A percentile compares a stretch with the other conserved stretches of the same genome.
These are phyloP conservation scores for Chloroceryle aenea DNA, from an alignment of 2,113 vertebrate genomes.

Conservation along the genomic window DNA sequence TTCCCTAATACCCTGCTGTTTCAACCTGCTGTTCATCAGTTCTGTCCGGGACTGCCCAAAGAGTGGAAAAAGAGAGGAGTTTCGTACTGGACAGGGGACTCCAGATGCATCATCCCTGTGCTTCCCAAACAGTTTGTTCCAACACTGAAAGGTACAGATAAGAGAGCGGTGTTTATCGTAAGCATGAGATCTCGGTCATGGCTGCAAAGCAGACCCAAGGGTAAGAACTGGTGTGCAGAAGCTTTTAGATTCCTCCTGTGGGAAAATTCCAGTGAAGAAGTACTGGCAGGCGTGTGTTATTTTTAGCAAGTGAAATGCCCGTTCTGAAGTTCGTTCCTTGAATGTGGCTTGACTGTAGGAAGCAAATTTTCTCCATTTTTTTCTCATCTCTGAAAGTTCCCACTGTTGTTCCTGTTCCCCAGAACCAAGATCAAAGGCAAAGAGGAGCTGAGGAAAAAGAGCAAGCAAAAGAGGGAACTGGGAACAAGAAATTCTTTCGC, in stretches of 20 bases:
- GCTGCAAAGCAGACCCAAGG: background rate
- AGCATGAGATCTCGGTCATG: background rate
- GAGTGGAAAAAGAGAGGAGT: background rate
- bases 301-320: constrained; percentile 37
- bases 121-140: background rate
- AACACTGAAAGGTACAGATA: background rate
- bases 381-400: background rate
- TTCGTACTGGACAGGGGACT: background rate
- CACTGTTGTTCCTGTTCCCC: background rate
- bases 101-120: background rate
- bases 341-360: background rate
- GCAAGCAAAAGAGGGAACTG: background rate
- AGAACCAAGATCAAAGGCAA: background rate
- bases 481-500: background rate
- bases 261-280: background rate
- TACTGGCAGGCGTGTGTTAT: background rate
- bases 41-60: background rate
- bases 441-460: background rate
- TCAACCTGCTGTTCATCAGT: background rate
- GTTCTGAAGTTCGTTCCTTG: background rate
- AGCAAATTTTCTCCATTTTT: background rate
- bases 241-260: background rate
- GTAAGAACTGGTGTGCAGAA: background rate
- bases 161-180: background rate
- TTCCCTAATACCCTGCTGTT: background rate